Base-by-base conservation (phyloP, 2,797 vertebrate genomes). In the Tympanoctomys barrerae region DNA sequence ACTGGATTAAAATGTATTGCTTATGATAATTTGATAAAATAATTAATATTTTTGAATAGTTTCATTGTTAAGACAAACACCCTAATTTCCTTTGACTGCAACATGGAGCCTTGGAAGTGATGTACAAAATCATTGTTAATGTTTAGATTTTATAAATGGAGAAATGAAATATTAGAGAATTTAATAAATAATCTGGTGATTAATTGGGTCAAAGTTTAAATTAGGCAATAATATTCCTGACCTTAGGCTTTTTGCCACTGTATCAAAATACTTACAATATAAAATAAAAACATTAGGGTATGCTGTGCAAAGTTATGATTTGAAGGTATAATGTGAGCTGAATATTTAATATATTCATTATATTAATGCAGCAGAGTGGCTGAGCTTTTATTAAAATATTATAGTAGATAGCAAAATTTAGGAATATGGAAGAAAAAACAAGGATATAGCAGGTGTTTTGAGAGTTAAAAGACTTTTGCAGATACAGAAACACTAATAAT, bases 11-110 rank as follows among this genome's bases (percentile, higher is more conserved):
- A 89, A 68, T n/a, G 11, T 46, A 5, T 71, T 87, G 28, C 31
- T 64, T 46, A 6, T 59, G 42, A 84, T 78, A 18, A 88, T 75
- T 82, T 86, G 62, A 9, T 33, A 73, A 90, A 95, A 66, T 91
- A 79, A 77, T 93, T 79, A 71, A 81, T 92, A 75, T 59, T 42
- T n/a, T 66, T 82, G 18, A 73, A 54, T 49, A 33, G n/a, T 75
- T 95, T 91, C 36, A 70, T 71, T 93, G 16, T 52, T 7, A 31
- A 39, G 54, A n/a, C 46, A 71, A 94, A 71, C 82, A 75, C 1
- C n/a, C 24, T 26, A 88, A 46, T 73, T 94, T 87, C 39, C 31
- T 68, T 62, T 57, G 26, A 90, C 31, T 61, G 12, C 16, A 19
- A 80, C 68, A 28, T 73, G n/a, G 77, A 52, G 42, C 71, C 42